phyloP scores from a whole-genome alignment of 2,113 vertebrate genomes.

The Pelobates fuscus region DNA sequence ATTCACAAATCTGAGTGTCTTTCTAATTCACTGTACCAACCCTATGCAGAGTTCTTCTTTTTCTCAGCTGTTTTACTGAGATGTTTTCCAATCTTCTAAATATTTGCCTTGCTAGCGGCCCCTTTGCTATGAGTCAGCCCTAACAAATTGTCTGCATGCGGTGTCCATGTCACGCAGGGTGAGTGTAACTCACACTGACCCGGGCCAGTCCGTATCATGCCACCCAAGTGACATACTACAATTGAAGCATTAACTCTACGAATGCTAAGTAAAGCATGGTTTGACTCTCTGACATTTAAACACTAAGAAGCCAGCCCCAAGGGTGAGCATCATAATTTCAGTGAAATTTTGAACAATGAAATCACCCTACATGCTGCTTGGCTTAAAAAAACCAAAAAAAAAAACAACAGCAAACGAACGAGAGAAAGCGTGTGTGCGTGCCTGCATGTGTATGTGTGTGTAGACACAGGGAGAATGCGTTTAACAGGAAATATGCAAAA shows the following conservation, averaged over 20 bases:
- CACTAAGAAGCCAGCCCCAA: not conserved
- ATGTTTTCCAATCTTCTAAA: conserved; percentile 11
- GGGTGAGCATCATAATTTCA: not conserved
- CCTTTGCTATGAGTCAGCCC: conserved; percentile 5
- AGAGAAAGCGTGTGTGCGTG: too few species aligned
- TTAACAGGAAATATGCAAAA: too few species aligned
- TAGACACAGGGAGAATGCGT: too few species aligned
- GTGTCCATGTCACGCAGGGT: not conserved
- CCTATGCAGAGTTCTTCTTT: too few species aligned
- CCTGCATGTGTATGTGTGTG: too few species aligned
- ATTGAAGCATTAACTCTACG: not conserved
- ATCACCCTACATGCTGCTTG: too few species aligned
- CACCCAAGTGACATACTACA: not conserved
- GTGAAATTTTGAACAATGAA: not conserved
- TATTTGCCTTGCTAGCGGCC: conserved; percentile 18
- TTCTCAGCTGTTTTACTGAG: too few species aligned
- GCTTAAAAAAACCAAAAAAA: too few species aligned
- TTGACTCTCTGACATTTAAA: not conserved
- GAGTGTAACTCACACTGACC: not conserved
- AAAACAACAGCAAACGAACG: too few species aligned
- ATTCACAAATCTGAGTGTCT: too few species aligned
- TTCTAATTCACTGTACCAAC: too few species aligned
- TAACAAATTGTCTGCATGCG: conserved; percentile 16
- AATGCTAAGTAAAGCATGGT: not conserved
- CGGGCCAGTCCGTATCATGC: not conserved